These are phyloP conservation scores for Austrolebias charrua DNA, from an alignment of 2,797 vertebrate species.

Conservation along the genomic window DNA sequence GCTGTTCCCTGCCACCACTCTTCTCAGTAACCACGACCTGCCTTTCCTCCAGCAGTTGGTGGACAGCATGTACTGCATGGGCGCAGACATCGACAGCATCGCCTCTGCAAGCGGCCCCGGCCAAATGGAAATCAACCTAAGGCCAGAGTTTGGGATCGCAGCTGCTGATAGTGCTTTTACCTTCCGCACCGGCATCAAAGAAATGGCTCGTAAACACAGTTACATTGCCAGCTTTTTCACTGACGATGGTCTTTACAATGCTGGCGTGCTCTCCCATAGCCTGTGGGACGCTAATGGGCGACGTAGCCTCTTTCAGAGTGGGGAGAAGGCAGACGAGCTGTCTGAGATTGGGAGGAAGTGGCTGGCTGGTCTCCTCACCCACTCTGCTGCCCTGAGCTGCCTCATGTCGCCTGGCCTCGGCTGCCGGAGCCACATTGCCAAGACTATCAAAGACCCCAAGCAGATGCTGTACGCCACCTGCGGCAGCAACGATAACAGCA, in stretches of 20 bases:
- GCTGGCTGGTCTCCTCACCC: slow-evolving; percentile 87
- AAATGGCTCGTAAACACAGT: slow-evolving; percentile 91
- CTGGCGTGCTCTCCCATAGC: slow-evolving; percentile 87
- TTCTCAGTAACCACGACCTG: slow-evolving; percentile 88
- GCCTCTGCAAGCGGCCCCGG: slow-evolving; percentile 88
- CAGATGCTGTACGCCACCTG: slow-evolving; percentile 81
- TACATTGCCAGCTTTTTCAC: slow-evolving; percentile 91
- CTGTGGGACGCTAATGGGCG: slow-evolving; percentile 86
- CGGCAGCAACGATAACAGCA: slow-evolving; percentile 89
- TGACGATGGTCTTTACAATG: slow-evolving; percentile 86
- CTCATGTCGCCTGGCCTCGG: slow-evolving; percentile 86
- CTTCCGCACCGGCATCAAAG: slow-evolving; percentile 91
- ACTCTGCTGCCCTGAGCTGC: slow-evolving; percentile 90
- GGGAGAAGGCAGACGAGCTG: slow-evolving; percentile 75
- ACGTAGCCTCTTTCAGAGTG: slow-evolving; percentile 83
- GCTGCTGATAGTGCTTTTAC: slow-evolving; percentile 92
- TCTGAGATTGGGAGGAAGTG: slow-evolving; percentile 86
- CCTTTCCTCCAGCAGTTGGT: slow-evolving; percentile 91
- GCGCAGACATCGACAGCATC: slow-evolving; percentile 90
- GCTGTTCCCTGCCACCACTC: slow-evolving; percentile 87
- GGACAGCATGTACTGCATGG: slow-evolving; percentile 89
- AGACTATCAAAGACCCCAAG: slow-evolving; percentile 82
- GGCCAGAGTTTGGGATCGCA: slow-evolving; percentile 87
- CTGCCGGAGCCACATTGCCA: slow-evolving; percentile 84
- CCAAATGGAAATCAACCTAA: slow-evolving; percentile 92